Evolutionary conservation across 1,140 invertebrate species (phyloP).

Genomic region (Ips typographus): DNA sequence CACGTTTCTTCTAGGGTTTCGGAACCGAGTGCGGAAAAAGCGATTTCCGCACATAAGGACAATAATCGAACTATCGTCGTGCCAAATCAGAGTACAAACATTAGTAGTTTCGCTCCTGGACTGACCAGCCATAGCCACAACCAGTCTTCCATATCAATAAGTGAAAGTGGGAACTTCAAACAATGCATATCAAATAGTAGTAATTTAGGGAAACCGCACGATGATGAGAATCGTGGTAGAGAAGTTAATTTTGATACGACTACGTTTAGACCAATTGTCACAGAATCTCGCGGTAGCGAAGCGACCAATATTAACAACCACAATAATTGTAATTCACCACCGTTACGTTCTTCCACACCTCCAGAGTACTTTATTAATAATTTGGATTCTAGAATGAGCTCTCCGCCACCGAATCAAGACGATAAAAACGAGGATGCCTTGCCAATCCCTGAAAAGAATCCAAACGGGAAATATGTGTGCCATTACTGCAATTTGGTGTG

Average conservation of each 20-base stretch:
- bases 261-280: background rate
- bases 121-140: constrained; percentile 17
- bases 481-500: constrained; percentile 85
- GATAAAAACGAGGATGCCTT: constrained; percentile 33
- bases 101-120: constrained; percentile 15
- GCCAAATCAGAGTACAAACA: constrained; percentile 47
- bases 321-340: constrained; percentile 38
- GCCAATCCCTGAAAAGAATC: constrained; percentile 34
- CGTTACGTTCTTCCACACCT: constrained; percentile 39
- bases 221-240: constrained; percentile 10
- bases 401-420: constrained; percentile 23
- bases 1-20: constrained; percentile 38
- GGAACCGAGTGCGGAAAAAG: constrained; percentile 50
- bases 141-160: constrained; percentile 52
- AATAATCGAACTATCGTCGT: constrained; percentile 49
- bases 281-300: constrained; percentile 9
- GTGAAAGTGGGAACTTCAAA: constrained; percentile 40
- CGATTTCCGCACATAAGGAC: constrained; percentile 7
- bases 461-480: constrained; percentile 71
- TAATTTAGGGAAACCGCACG: constrained; percentile 29
- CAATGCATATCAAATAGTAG: constrained; percentile 48
- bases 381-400: constrained; percentile 24
- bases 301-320: constrained; percentile 32
- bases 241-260: constrained; percentile 46
- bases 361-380: constrained; percentile 2